phyloP scores from a whole-genome alignment of 1,140 invertebrate species.

The Leptinotarsa lineolata region DNA sequence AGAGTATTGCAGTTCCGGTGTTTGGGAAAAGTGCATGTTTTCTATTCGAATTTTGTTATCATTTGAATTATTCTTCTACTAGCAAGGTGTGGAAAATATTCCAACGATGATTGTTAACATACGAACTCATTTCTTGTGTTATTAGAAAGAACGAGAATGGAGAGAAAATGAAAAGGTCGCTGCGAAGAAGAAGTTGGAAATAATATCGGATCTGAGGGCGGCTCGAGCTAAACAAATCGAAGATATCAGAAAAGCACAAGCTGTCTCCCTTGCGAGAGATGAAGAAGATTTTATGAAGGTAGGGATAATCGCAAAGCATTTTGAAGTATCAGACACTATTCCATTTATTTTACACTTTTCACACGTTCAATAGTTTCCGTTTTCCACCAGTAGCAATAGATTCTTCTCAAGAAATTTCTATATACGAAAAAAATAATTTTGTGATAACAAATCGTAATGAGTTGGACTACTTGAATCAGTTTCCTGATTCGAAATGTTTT shows the following conservation, averaged over 20 bases:
- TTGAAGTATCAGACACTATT: not conserved
- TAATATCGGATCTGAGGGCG: conserved; percentile 49
- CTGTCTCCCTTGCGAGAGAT: conserved; percentile 65
- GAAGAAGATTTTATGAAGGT: conserved; percentile 64
- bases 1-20: too few species aligned
- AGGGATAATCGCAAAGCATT: not conserved
- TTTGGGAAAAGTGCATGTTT: too few species aligned
- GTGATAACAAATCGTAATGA: too few species aligned
- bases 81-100: too few species aligned
- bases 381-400: not conserved
- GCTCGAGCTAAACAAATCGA: conserved; percentile 60
- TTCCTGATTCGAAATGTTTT: too few species aligned
- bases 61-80: too few species aligned
- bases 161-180: conserved; percentile 53
- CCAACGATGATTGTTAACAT: too few species aligned
- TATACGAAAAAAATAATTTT: too few species aligned
- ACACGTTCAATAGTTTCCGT: too few species aligned
- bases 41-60: too few species aligned
- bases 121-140: not conserved
- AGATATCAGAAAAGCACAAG: conserved; percentile 60
- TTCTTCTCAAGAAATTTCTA: not conserved
- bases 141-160: conserved; percentile 56
- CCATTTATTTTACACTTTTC: too few species aligned
- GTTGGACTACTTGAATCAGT: too few species aligned
- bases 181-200: conserved; percentile 45